A percentile compares a stretch with the other conserved stretches of the same genome.
Conservation (phyloP, 2,113 vertebrate genomes). For the Merops nubicus region DNA sequence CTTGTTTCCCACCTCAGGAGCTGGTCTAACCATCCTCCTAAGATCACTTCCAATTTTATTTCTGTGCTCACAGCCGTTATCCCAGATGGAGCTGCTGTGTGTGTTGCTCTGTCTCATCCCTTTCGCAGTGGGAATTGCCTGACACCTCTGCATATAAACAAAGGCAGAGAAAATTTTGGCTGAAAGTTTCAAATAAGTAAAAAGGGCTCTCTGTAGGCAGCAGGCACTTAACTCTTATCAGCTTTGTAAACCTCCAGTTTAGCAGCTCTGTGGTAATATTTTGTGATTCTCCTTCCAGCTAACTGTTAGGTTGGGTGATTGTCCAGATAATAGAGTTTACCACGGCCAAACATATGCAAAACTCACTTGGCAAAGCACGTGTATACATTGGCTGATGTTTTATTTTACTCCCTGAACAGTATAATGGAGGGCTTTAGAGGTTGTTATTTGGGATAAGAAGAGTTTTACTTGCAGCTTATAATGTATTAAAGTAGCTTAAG, state of each 20-base stretch:
- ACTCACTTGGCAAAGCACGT: not conserved
- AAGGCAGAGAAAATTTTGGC: not conserved
- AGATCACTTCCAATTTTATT: not conserved
- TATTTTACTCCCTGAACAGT: not conserved
- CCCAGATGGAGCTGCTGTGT: not conserved
- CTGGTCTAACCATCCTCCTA: not conserved
- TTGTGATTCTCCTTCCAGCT: not conserved
- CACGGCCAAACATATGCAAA: not conserved
- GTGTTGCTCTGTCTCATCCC: not conserved
- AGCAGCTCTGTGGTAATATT: not conserved
- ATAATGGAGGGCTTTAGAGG: slow-evolving; percentile 17
- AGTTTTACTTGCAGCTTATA: slow-evolving; percentile 30
- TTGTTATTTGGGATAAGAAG: slow-evolving; percentile 37
- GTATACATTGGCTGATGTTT: slow-evolving; percentile 35
- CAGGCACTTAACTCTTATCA: not conserved
- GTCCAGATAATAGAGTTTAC: not conserved
- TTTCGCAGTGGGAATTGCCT: not conserved
- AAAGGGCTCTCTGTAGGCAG: not conserved
- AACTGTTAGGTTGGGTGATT: not conserved
- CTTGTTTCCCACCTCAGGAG: not conserved
- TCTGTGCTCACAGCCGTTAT: not conserved
- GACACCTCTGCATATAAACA: not conserved
- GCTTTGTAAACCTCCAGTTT: not conserved
- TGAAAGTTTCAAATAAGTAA: not conserved
- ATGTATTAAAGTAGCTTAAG: slow-evolving; percentile 40